A percentile compares a stretch with the other conserved stretches of the same genome.
These are phyloP conservation scores for Congeria kusceri DNA, from an alignment of 2,888 invertebrate species.

Conservation along the genomic window DNA sequence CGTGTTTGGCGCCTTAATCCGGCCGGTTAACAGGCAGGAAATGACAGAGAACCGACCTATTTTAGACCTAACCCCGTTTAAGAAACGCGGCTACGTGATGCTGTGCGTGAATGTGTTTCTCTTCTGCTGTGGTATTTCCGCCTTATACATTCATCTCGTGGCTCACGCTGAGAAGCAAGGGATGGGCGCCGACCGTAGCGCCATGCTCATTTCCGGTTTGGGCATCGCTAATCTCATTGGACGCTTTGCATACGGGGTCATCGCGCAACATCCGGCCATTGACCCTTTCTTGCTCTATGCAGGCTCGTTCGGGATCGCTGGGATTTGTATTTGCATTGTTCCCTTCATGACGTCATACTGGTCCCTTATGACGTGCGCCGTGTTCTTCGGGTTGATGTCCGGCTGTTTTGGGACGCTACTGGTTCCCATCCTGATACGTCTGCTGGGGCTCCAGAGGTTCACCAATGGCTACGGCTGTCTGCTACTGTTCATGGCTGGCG, in stretches of 20 bases:
- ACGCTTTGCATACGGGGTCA: constrained; percentile 65
- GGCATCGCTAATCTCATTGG: constrained; percentile 73
- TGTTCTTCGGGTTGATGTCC: constrained; percentile 68
- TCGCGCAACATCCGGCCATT: constrained; percentile 53
- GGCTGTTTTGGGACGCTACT: constrained; percentile 69
- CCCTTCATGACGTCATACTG: constrained; percentile 53
- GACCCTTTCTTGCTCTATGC: constrained; percentile 62
- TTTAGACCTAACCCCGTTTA: constrained; percentile 66
- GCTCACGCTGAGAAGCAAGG: constrained; percentile 65
- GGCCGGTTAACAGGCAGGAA: constrained; percentile 64
- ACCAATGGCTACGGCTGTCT: constrained; percentile 72
- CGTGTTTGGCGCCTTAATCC: constrained; percentile 66
- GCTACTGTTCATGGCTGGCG: constrained; percentile 68
- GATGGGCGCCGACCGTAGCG: constrained; percentile 59
- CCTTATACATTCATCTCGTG: constrained; percentile 72
- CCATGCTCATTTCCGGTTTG: constrained; percentile 68
- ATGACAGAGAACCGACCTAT: constrained; percentile 50
- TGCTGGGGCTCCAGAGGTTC: constrained; percentile 67
- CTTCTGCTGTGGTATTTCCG: constrained; percentile 70
- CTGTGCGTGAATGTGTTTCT: constrained; percentile 70
- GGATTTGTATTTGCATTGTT: constrained; percentile 59
- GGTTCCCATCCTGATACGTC: constrained; percentile 62
- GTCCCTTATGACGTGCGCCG: constrained; percentile 57
- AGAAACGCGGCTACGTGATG: constrained; percentile 64
- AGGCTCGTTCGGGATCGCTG: constrained; percentile 60